A percentile compares a stretch with the other conserved stretches of the same genome.
phyloP scores from a whole-genome alignment of 2,113 vertebrate genomes.

The Carettochelys insculpta region DNA sequence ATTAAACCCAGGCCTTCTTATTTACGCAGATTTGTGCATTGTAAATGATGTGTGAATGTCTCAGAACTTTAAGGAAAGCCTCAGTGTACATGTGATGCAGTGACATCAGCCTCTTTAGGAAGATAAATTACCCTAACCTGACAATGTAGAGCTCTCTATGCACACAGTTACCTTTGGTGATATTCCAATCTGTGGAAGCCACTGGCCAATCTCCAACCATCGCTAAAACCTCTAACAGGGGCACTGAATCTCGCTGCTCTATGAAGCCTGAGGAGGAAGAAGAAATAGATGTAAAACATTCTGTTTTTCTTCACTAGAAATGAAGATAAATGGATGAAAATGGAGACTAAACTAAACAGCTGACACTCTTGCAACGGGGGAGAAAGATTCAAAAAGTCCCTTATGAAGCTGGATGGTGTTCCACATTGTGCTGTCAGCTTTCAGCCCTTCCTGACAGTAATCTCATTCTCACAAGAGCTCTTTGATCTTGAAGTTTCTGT shows the following conservation, averaged over 20 bases:
- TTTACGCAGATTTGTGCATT: neutral
- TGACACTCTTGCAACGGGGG: neutral
- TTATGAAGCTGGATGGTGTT: neutral
- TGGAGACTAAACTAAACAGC: neutral
- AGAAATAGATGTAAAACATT: neutral
- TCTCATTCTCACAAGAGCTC: neutral
- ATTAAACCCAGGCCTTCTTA: neutral
- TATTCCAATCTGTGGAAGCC: constrained; percentile 86
- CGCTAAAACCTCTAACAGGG: constrained; percentile 85
- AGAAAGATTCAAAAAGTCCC: neutral
- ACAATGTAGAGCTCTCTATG: neutral
- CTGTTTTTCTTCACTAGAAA: neutral
- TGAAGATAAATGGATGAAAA: neutral
- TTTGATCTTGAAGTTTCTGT: neutral
- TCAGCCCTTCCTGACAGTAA: neutral
- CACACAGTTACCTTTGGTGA: constrained; percentile 66
- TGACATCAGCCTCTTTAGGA: neutral
- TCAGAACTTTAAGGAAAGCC: neutral
- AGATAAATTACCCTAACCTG: neutral
- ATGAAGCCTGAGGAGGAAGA: constrained; percentile 79
- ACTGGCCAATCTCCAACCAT: constrained; percentile 92
- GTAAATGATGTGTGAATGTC: neutral
- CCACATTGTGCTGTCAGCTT: neutral
- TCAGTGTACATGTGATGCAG: neutral
- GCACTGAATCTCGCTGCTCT: constrained; percentile 88